These are phyloP conservation scores for Napeogenes sylphis DNA, from an alignment of 2,888 invertebrate genomes.

Conservation along the genomic window DNA sequence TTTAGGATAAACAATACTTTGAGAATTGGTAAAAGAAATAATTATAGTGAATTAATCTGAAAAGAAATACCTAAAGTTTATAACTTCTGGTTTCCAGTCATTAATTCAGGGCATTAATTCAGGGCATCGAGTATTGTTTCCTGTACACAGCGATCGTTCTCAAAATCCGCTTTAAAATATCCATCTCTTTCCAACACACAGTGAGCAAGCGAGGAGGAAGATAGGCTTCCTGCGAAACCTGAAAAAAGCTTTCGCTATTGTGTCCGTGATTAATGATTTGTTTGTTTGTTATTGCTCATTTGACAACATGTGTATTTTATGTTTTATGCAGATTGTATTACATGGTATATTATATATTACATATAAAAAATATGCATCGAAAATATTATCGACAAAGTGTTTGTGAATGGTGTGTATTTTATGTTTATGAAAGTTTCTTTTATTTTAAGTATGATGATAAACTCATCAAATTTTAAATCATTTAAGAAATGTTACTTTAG, in stretches of 20 bases:
- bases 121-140: constrained; percentile 75
- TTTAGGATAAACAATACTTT: too few relatives aligned
- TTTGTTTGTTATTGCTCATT: constrained; percentile 41
- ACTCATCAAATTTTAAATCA: too few relatives aligned
- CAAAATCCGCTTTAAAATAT: constrained; percentile 64
- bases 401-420: too few relatives aligned
- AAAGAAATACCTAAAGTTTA: constrained; percentile 29
- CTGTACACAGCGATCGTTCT: constrained; percentile 63
- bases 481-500: too few relatives aligned
- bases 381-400: not conserved
- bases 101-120: constrained; percentile 73
- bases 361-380: not conserved
- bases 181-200: constrained; percentile 39
- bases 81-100: constrained; percentile 48
- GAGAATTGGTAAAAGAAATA: too few relatives aligned
- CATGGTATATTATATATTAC: not conserved
- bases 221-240: constrained; percentile 60
- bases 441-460: too few relatives aligned
- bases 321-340: not conserved
- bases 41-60: not conserved
- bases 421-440: too few relatives aligned
- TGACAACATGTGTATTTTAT: constrained; percentile 30
- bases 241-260: constrained; percentile 66
- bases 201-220: constrained; percentile 41
- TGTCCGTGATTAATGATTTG: constrained; percentile 40